Base-by-base conservation (phyloP, 2,888 invertebrate species). In the Atrina japonica region DNA sequence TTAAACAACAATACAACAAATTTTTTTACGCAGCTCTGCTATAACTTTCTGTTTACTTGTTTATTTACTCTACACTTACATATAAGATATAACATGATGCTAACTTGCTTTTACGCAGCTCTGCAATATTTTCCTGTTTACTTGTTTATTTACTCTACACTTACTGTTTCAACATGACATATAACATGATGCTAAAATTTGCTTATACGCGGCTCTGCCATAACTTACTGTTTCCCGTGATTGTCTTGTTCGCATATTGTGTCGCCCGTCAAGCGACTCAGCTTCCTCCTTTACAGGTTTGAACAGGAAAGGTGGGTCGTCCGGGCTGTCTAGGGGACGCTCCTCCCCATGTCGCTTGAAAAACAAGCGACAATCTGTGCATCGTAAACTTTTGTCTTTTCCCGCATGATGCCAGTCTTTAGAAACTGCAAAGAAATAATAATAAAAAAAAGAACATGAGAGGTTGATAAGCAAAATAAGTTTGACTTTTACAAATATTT, bases 321-420 rank as follows among this genome's bases (percentile, higher is more conserved):
- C 90, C 9, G 90, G 87, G 41, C 89, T 86, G 68, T 91, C 88
- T 58, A 91, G 85, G 23, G 90, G 90, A 11, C 91, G 89, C 77
- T 95, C 91, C 88, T 95, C 95, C 76, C 95, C 95, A 83, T 94
- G 94, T 87, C 95, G 95, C 90, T 95, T 95, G 88, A 93, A 93
- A 90, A 94, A 94, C 45, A 94, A 91, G 63, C 95, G 93, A 90
- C 95, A 96, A 86, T 95, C 95, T 84, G 93, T 93, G 91, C 96
- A 96, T 35, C 77, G 76, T 40, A 95, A 91, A 67, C 92, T 91
- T 65, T 94, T 93, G 81, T 95, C 94, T 87, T 94, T 94, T 30
- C 94, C 94, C 23, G 94, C 94, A 82, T 94, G 93, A 88, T 94
- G 94, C 94, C 94, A 94, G 88, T 94, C 94, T 85, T 93, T 92